phyloP scores from a whole-genome alignment of 2,888 invertebrate genomes.

The Nymphalis polychloros region DNA sequence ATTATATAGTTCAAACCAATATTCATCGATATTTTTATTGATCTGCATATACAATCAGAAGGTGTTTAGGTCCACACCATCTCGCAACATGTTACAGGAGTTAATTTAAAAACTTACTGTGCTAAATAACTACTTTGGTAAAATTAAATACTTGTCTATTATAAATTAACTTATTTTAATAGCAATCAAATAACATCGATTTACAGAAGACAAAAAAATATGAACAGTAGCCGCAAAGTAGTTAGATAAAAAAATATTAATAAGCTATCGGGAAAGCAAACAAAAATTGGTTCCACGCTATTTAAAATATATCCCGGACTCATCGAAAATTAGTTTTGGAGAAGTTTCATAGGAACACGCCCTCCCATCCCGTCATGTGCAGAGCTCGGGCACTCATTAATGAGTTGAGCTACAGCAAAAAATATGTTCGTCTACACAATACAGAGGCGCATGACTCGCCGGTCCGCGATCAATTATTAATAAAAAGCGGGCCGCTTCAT shows the following conservation, averaged over 20 bases:
- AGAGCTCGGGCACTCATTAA: slow-evolving; percentile 63
- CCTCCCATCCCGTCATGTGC: slow-evolving; percentile 61
- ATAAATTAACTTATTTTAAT: slow-evolving; percentile 19
- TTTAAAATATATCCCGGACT: slow-evolving; percentile 59
- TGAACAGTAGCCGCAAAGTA: slow-evolving; percentile 22
- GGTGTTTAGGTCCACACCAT: no score
- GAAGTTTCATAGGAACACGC: slow-evolving; percentile 56
- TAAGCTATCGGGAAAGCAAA: slow-evolving; percentile 57
- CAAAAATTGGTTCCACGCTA: slow-evolving; percentile 70
- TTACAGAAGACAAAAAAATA: slow-evolving; percentile 27
- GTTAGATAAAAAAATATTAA: slow-evolving; percentile 28
- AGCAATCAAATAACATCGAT: slow-evolving; percentile 8
- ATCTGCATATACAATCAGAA: no score
- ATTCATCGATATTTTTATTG: no score
- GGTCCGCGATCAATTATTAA: slow-evolving; percentile 80
- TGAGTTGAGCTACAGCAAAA: slow-evolving; percentile 75
- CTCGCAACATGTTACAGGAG: no score
- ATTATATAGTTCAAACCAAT: no score
- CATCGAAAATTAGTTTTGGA: slow-evolving; percentile 68
- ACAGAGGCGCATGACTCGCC: slow-evolving; percentile 77
- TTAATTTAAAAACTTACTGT: background rate
- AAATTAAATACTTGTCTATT: slow-evolving; percentile 12
- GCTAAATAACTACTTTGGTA: background rate
- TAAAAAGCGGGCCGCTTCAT: slow-evolving; percentile 81
- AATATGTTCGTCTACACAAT: slow-evolving; percentile 75